phyloP scores from a whole-genome alignment of 2,797 vertebrate species.

The Schizothorax lantsangensis region DNA sequence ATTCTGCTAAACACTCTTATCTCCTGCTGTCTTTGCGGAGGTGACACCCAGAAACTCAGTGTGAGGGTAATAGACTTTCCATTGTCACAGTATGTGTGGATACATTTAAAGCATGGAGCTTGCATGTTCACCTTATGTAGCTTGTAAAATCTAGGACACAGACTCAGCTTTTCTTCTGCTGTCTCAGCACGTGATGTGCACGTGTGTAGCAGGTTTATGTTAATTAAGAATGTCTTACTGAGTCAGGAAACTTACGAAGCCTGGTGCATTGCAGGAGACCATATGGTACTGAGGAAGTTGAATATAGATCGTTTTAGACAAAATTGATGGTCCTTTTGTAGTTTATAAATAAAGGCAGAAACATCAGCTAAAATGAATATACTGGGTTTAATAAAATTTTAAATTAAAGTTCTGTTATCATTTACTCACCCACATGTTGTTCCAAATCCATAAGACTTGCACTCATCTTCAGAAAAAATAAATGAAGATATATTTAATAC shows the following conservation, averaged over 20 bases:
- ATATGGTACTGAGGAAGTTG: background rate
- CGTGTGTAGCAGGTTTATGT: constrained; percentile 3
- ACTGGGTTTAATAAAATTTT: background rate
- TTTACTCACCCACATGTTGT: background rate
- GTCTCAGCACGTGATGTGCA: constrained; percentile 19
- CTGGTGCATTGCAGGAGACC: background rate
- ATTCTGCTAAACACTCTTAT: constrained; percentile 32
- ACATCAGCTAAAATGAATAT: background rate
- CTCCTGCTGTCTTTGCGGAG: constrained; percentile 27
- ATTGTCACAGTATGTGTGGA: constrained; percentile 36
- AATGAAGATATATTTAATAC: background rate
- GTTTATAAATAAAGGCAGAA: background rate
- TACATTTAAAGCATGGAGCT: background rate
- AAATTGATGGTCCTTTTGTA: background rate
- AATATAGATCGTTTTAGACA: background rate
- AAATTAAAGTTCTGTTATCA: background rate
- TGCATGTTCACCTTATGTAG: constrained; percentile 22
- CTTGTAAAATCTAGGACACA: constrained; percentile 39
- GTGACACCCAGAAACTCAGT: constrained; percentile 43
- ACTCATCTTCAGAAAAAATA: background rate
- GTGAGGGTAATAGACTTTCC: constrained; percentile 10
- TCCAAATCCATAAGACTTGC: background rate
- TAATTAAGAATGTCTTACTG: constrained; percentile 2
- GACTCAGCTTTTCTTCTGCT: constrained; percentile 16
- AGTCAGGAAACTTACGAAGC: constrained; percentile 1